These are phyloP conservation scores for Mus spicilegus DNA, from an alignment of 2,113 vertebrate genomes.

Conservation along the genomic window DNA sequence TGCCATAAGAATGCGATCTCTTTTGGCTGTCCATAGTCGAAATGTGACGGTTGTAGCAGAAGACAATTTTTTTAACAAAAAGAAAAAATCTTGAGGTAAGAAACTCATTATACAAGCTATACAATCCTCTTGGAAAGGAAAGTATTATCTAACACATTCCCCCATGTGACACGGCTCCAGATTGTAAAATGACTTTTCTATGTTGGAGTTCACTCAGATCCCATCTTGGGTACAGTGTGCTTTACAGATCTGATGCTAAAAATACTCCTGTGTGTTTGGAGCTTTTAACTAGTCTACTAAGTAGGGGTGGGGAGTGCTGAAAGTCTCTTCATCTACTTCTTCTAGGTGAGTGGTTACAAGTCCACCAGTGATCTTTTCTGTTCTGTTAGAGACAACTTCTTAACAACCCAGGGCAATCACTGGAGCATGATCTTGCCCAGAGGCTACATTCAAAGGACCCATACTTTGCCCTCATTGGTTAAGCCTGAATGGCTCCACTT, in stretches of 20 bases:
- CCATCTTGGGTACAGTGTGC: conserved; percentile 71
- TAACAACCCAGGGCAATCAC: background rate
- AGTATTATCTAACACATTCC: conserved; percentile 76
- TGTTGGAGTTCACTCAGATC: conserved; percentile 79
- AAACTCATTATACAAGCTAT: conserved; percentile 54
- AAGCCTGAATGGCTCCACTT: background rate
- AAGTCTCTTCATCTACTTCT: background rate
- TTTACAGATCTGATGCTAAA: conserved; percentile 74
- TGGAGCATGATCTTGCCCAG: background rate
- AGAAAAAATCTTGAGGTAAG: conserved; percentile 51
- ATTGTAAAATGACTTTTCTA: conserved; percentile 78
- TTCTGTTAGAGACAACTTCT: background rate
- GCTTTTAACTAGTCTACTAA: conserved; percentile 55
- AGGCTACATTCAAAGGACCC: background rate
- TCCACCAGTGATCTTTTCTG: background rate
- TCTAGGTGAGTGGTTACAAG: background rate
- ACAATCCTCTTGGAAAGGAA: conserved; percentile 64
- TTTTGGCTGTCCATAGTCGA: background rate
- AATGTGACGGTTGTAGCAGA: background rate
- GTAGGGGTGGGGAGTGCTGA: background rate
- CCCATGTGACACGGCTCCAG: conserved; percentile 64
- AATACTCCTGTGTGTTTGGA: conserved; percentile 75
- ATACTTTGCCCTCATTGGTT: background rate
- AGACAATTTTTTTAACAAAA: background rate
- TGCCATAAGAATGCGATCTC: background rate